phyloP scores from a whole-genome alignment of 2,113 vertebrate genomes.

The Petrocephalus zakoni region DNA sequence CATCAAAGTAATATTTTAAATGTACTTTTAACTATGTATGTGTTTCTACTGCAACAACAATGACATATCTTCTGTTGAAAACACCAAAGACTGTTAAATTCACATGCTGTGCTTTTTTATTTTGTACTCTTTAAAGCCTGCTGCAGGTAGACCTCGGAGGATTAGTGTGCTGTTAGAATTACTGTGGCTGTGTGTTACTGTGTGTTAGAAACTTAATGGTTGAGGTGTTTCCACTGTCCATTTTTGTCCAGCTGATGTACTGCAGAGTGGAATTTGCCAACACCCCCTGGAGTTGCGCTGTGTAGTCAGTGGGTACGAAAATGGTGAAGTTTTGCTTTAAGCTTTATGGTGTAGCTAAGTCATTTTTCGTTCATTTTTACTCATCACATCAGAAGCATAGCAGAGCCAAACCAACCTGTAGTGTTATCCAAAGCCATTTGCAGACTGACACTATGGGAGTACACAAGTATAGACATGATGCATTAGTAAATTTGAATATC shows the following conservation, averaged over 20 bases:
- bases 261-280: not conserved
- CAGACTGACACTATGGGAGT: not conserved
- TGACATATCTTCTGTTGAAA: not conserved
- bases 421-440: not conserved
- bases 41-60: constrained; percentile 10
- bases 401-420: not conserved
- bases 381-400: not conserved
- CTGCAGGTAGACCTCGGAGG: not conserved
- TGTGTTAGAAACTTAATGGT: not conserved
- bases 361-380: not conserved
- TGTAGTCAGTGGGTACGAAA: not conserved
- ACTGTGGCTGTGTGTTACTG: not conserved
- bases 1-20: constrained; percentile 8
- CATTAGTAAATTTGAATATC: not conserved
- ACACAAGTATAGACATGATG: not conserved
- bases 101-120: not conserved
- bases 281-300: not conserved
- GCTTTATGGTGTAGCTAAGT: not conserved
- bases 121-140: not conserved
- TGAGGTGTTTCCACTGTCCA: not conserved
- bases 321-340: not conserved
- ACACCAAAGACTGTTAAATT: not conserved
- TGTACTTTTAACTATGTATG: not conserved
- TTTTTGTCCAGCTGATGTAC: not conserved
- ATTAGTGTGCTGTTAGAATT: not conserved